Evolutionary conservation across 2,797 vertebrate species (phyloP).

Genomic region (Crenichthys baileyi): DNA sequence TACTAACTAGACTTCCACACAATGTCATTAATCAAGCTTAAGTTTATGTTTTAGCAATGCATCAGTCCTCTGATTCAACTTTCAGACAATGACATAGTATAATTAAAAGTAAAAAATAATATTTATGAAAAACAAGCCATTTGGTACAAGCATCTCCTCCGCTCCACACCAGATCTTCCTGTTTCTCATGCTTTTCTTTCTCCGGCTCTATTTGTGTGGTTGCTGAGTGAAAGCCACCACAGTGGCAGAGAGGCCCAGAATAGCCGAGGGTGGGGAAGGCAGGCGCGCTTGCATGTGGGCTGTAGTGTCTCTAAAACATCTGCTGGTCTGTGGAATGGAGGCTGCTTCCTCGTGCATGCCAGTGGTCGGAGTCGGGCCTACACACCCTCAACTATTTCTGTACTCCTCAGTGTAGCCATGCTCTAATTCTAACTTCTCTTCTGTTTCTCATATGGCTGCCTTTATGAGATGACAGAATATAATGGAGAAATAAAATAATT

Average conservation of each 20-base stretch:
- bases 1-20: not conserved
- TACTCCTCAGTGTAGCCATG: conserved; percentile 35
- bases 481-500: conserved; percentile 7
- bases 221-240: conserved; percentile 71
- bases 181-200: conserved; percentile 59
- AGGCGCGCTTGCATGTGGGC: conserved; percentile 75
- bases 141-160: conserved; percentile 49
- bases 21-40: not conserved
- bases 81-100: conserved; percentile 12
- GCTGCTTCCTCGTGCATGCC: conserved; percentile 84
- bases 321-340: conserved; percentile 72
- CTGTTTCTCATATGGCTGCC: conserved; percentile 50
- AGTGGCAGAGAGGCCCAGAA: conserved; percentile 71
- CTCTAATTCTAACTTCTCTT: conserved; percentile 24
- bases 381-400: conserved; percentile 85
- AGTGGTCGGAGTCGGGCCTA: conserved; percentile 80
- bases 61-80: conserved; percentile 37
- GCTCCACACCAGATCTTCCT: conserved; percentile 30
- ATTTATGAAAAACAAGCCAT: conserved; percentile 29
- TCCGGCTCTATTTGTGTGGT: conserved; percentile 62
- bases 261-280: conserved; percentile 77
- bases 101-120: conserved; percentile 11
- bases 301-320: conserved; percentile 70
- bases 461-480: conserved; percentile 16
- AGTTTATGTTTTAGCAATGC: conserved; percentile 14